phyloP scores from a whole-genome alignment of 2,888 invertebrate genomes.

The Tupiocoris notatus region DNA sequence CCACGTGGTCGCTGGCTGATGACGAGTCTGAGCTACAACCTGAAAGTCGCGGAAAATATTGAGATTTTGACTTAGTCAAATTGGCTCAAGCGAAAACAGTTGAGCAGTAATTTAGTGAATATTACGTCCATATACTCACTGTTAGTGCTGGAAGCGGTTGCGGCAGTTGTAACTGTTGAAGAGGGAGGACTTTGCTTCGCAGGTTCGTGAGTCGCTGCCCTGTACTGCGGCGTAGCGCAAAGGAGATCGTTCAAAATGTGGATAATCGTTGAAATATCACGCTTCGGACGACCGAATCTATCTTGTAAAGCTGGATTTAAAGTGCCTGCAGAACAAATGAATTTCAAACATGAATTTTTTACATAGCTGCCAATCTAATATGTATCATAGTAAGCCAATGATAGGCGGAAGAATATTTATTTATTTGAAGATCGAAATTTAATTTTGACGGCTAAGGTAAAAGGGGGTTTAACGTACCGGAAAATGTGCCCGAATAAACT shows the following conservation, averaged over 20 bases:
- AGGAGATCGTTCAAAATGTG: slow-evolving; percentile 92
- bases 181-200: slow-evolving; percentile 42
- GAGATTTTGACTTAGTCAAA: too few species aligned
- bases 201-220: slow-evolving; percentile 53
- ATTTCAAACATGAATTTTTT: too few species aligned
- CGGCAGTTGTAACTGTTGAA: neutral
- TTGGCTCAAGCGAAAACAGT: too few species aligned
- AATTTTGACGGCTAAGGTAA: too few species aligned
- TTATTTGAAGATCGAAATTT: too few species aligned
- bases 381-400: too few species aligned
- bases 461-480: slow-evolving; percentile 57
- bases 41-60: too few species aligned
- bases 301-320: slow-evolving; percentile 91
- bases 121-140: too few species aligned
- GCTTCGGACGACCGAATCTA: slow-evolving; percentile 83
- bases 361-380: too few species aligned
- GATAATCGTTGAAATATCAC: slow-evolving; percentile 92
- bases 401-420: too few species aligned
- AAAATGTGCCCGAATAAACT: slow-evolving; percentile 94
- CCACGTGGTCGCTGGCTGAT: slow-evolving; percentile 8
- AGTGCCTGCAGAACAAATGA: slow-evolving; percentile 61
- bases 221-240: slow-evolving; percentile 74
- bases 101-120: too few species aligned
- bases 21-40: slow-evolving; percentile 31
- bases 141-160: neutral